Evolutionary conservation across 2,797 vertebrate genomes (phyloP).

Genomic region (Argyrosomus regius): DNA sequence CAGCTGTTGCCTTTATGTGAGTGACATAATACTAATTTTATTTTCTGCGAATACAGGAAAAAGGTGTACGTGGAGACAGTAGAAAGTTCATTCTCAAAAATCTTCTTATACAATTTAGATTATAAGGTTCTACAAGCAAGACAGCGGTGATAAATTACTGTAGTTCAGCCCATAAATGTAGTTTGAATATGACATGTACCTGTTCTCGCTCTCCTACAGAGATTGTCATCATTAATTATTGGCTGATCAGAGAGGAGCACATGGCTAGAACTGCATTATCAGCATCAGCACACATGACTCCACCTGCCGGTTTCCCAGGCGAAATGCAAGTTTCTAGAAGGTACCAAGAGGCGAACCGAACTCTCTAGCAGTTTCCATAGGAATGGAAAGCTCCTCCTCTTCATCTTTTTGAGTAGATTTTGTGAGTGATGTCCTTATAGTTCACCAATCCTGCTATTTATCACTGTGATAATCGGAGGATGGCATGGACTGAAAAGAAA

Average conservation of each 20-base stretch:
- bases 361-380: conserved; percentile 56
- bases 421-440: background rate
- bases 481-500: background rate
- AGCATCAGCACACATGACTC: conserved; percentile 50
- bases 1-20: background rate
- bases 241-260: conserved; percentile 24
- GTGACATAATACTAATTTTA: background rate
- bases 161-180: background rate
- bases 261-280: conserved; percentile 26
- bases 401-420: background rate
- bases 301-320: conserved; percentile 72
- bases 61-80: rapidly evolving
- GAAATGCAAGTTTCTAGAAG: conserved; percentile 86
- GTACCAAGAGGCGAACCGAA: conserved; percentile 72
- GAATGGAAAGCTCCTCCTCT: conserved; percentile 46
- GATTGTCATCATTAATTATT: background rate
- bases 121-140: background rate
- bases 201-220: background rate
- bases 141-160: background rate
- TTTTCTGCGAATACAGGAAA: background rate
- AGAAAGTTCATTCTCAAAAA: background rate
- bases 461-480: background rate
- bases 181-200: background rate
- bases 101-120: background rate
- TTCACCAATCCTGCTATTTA: background rate